phyloP scores from a whole-genome alignment of 2,888 invertebrate species.

The Junonia oenone region DNA sequence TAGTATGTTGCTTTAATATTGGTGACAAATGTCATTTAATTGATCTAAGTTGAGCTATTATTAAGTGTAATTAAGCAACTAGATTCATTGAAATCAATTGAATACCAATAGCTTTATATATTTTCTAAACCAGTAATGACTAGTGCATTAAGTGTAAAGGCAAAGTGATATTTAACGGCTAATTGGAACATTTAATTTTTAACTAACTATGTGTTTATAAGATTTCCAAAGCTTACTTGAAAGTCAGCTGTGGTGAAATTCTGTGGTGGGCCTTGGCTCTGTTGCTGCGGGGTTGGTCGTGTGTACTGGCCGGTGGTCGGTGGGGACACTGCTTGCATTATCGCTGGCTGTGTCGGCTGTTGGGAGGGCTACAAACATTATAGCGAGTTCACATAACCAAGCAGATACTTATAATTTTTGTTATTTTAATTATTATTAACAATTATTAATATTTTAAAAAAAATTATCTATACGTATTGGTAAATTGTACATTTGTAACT shows the following conservation, averaged over 20 bases:
- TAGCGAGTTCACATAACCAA: background rate
- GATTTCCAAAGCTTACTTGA: too few relatives aligned
- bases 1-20: too few relatives aligned
- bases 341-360: conserved; percentile 84
- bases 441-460: too few relatives aligned
- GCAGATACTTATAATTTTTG: too few relatives aligned
- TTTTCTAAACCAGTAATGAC: too few relatives aligned
- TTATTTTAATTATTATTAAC: background rate
- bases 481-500: too few relatives aligned
- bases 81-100: too few relatives aligned
- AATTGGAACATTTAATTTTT: background rate
- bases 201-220: too few relatives aligned
- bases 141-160: too few relatives aligned
- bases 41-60: too few relatives aligned
- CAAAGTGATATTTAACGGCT: background rate
- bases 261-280: conserved; percentile 70
- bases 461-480: background rate
- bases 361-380: conserved; percentile 40
- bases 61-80: background rate
- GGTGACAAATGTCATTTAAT: too few relatives aligned
- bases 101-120: too few relatives aligned
- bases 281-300: conserved; percentile 80
- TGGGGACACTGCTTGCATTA: conserved; percentile 89
- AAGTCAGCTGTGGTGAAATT: conserved; percentile 86
- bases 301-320: conserved; percentile 81